These are phyloP conservation scores for Idris sp. DNA, from an alignment of 1,140 invertebrate species.

Conservation along the genomic window DNA sequence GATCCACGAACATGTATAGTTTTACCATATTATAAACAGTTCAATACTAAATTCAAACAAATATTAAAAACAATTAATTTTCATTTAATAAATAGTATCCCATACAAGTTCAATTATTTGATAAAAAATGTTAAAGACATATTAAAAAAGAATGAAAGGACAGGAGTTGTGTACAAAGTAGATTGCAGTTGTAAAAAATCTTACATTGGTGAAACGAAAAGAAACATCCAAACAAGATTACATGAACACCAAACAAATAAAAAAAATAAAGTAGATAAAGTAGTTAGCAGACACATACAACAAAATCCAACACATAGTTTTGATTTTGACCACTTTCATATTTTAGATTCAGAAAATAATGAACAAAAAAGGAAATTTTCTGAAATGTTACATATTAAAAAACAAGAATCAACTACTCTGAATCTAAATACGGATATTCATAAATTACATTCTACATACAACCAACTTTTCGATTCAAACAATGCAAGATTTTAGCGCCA, in stretches of 20 bases:
- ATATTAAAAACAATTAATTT: conserved; percentile 8
- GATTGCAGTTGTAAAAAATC: neutral
- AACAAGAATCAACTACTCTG: neutral
- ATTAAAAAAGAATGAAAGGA: neutral
- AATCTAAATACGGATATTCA: neutral
- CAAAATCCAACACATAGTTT: neutral
- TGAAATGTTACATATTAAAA: conserved; percentile 3
- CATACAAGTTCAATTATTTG: neutral
- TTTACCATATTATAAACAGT: too few relatives aligned
- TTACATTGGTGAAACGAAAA: neutral
- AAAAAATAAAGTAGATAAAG: neutral
- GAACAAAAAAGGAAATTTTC: neutral
- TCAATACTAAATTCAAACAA: neutral
- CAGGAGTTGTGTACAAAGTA: conserved; percentile 5
- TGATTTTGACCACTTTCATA: neutral
- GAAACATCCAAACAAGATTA: too few relatives aligned
- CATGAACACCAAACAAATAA: neutral
- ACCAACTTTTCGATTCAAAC: neutral
- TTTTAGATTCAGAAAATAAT: neutral
- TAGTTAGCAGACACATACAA: neutral
- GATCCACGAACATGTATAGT: too few relatives aligned
- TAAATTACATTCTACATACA: neutral
- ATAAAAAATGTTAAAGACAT: conserved; percentile 9
- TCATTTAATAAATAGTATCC: neutral
- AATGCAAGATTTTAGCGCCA: too few relatives aligned